Evolutionary conservation across 1,140 invertebrate genomes (phyloP).

Genomic region (Sycobia sp.): DNA sequence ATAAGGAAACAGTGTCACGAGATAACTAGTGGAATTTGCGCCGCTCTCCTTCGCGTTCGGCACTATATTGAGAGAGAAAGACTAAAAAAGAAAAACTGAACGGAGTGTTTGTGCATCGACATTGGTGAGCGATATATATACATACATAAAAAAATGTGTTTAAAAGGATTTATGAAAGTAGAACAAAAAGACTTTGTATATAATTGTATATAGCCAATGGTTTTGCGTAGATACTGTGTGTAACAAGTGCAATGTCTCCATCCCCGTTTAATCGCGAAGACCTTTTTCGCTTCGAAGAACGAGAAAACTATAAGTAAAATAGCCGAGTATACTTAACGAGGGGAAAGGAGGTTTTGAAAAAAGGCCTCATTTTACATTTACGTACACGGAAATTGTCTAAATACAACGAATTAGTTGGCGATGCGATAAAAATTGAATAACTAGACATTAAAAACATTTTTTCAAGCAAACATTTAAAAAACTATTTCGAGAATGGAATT

Average conservation of each 20-base stretch:
- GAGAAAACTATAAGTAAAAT: not conserved
- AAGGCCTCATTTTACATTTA: not conserved
- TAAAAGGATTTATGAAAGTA: slow-evolving; percentile 32
- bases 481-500: too few species aligned
- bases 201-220: slow-evolving; percentile 29
- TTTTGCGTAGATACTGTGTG: slow-evolving; percentile 14
- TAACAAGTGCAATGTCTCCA: slow-evolving; percentile 16
- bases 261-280: not conserved
- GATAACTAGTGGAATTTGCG: not conserved
- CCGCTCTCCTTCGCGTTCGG: too few species aligned
- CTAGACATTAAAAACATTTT: too few species aligned
- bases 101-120: slow-evolving; percentile 20
- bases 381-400: not conserved
- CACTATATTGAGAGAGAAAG: too few species aligned
- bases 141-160: too few species aligned
- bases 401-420: too few species aligned
- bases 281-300: slow-evolving; percentile 8
- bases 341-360: slow-evolving; percentile 8
- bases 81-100: slow-evolving; percentile 26
- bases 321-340: not conserved
- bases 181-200: slow-evolving; percentile 18
- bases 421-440: too few species aligned
- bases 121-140: slow-evolving; percentile 30
- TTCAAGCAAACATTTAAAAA: too few species aligned
- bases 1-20: not conserved